These are phyloP conservation scores for Paratrypauchen microcephalus DNA, from an alignment of 2,797 vertebrate genomes.

Conservation along the genomic window DNA sequence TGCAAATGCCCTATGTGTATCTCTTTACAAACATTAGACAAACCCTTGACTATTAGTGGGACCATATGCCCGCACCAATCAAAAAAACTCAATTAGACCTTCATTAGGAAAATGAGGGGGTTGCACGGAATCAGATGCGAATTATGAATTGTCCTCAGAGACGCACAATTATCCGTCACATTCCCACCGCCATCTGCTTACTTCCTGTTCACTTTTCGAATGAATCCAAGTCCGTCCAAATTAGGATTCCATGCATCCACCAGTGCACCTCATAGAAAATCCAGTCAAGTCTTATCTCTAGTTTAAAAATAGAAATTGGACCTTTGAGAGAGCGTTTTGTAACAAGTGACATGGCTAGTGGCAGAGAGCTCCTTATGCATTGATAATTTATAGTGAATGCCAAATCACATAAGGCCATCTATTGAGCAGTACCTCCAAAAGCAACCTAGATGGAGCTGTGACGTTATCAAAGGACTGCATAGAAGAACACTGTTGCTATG, in stretches of 20 bases:
- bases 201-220: conserved; percentile 76
- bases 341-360: conserved; percentile 24
- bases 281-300: conserved; percentile 56
- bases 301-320: background rate
- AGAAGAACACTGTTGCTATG: conserved; percentile 74
- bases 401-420: conserved; percentile 64
- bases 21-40: conserved; percentile 49
- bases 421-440: conserved; percentile 77
- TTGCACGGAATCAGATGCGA: conserved; percentile 75
- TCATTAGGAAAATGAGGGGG: conserved; percentile 78
- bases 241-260: conserved; percentile 70
- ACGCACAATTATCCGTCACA: conserved; percentile 76
- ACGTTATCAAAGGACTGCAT: conserved; percentile 79
- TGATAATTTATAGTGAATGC: conserved; percentile 58
- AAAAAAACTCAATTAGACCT: conserved; percentile 74
- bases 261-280: conserved; percentile 61
- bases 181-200: conserved; percentile 75
- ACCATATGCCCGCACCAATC: conserved; percentile 69
- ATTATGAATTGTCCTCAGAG: conserved; percentile 74
- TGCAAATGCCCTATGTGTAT: conserved; percentile 31
- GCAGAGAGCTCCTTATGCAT: conserved; percentile 42
- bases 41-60: conserved; percentile 37
- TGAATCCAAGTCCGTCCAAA: conserved; percentile 71
- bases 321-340: conserved; percentile 25
- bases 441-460: conserved; percentile 85